phyloP scores from a whole-genome alignment of 2,888 invertebrate species.

The Cacoxenus indagator region DNA sequence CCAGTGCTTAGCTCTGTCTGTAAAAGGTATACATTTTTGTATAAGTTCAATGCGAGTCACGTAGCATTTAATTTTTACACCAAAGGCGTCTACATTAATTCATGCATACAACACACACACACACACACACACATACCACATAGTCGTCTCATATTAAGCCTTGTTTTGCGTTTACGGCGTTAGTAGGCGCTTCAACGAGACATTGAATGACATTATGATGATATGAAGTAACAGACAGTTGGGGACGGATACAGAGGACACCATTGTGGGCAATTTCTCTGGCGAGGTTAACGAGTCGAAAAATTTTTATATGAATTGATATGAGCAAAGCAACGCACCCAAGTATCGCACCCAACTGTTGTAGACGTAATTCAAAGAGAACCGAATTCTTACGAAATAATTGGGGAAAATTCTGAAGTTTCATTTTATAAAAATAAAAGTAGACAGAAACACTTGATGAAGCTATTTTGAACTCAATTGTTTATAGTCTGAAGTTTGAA shows the following conservation, averaged over 20 bases:
- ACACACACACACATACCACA: neutral
- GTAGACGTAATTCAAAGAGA: too few species aligned
- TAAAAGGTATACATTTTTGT: neutral
- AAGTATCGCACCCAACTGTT: too few species aligned
- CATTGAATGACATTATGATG: neutral
- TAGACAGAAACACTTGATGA: too few species aligned
- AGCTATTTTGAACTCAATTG: too few species aligned
- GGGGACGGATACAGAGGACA: neutral
- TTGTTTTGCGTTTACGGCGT: neutral
- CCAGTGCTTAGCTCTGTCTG: neutral
- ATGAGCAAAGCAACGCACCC: neutral
- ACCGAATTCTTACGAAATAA: too few species aligned
- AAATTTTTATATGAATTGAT: neutral
- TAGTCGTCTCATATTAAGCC: neutral
- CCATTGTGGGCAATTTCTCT: neutral
- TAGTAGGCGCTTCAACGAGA: neutral
- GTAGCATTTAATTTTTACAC: constrained; percentile 31
- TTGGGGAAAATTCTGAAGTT: too few species aligned
- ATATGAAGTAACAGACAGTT: neutral
- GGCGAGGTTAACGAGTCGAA: neutral
- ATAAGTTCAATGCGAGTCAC: constrained; percentile 26
- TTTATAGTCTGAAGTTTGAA: too few species aligned
- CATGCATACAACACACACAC: neutral
- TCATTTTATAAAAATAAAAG: too few species aligned
- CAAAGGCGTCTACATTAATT: neutral